These are phyloP conservation scores for Heliocidaris tuberculata DNA, from an alignment of 35 echinoderm and acorn worm genomes.

Conservation along the genomic window DNA sequence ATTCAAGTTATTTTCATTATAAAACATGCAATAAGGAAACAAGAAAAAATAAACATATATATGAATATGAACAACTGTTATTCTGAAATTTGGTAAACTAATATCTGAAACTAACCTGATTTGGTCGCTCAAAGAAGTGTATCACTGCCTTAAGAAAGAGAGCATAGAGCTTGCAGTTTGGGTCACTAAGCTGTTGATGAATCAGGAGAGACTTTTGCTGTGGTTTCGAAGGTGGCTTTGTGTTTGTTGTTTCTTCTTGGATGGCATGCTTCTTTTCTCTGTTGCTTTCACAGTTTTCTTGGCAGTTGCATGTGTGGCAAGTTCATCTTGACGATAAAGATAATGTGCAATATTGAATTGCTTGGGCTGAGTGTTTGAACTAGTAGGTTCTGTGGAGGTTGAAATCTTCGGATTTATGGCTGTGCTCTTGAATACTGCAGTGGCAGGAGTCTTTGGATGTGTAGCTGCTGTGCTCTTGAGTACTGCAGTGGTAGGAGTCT, in stretches of 20 bases:
- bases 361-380: background rate
- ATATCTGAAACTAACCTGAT: slow-evolving; percentile 35
- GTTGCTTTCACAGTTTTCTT: background rate
- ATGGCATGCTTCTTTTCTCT: background rate
- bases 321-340: background rate
- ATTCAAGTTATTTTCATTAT: too few relatives aligned
- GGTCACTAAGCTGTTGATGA: slow-evolving; percentile 32
- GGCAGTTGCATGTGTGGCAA: background rate
- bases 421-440: background rate
- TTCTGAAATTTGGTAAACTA: background rate
- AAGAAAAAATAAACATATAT: too few relatives aligned
- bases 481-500: too few relatives aligned
- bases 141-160: slow-evolving; percentile 43
- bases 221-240: slow-evolving; percentile 8
- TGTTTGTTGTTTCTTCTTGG: background rate
- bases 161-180: slow-evolving; percentile 57
- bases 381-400: too few relatives aligned
- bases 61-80: slow-evolving; percentile 4
- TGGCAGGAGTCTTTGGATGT: background rate
- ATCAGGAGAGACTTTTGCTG: slow-evolving; percentile 36
- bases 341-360: background rate
- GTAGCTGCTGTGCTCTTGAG: background rate
- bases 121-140: slow-evolving; percentile 51
- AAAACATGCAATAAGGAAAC: too few relatives aligned
- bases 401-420: background rate